Evolutionary conservation across 2,888 invertebrate genomes (phyloP).

Genomic region (Lepidonotus clava): DNA sequence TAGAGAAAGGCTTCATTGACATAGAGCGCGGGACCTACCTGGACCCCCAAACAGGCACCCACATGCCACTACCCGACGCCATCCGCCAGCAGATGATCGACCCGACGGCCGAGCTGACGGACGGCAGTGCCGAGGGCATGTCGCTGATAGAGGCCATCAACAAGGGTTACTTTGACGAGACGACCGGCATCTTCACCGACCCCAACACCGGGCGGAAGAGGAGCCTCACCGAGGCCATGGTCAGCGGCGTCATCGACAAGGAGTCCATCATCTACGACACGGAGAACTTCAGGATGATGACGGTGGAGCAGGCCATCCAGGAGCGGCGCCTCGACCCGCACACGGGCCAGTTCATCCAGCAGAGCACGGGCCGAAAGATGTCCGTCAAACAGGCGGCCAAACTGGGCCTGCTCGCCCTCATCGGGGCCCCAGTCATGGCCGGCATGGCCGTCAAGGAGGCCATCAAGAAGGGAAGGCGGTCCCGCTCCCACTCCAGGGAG

Average conservation of each 20-base stretch:
- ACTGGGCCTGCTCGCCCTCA: slow-evolving; percentile 87
- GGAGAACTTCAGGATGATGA: slow-evolving; percentile 88
- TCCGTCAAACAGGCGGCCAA: slow-evolving; percentile 85
- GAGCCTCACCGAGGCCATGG: slow-evolving; percentile 57
- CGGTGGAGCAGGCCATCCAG: slow-evolving; percentile 89
- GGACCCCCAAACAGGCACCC: slow-evolving; percentile 83
- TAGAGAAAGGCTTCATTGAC: slow-evolving; percentile 85
- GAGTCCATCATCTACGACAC: slow-evolving; percentile 83
- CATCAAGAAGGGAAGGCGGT: slow-evolving; percentile 79
- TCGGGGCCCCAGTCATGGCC: slow-evolving; percentile 93
- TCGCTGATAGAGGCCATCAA: slow-evolving; percentile 90
- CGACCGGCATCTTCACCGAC: slow-evolving; percentile 87
- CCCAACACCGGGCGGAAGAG: slow-evolving; percentile 59
- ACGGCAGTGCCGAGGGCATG: slow-evolving; percentile 83
- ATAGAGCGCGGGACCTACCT: slow-evolving; percentile 55
- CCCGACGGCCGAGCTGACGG: slow-evolving; percentile 62
- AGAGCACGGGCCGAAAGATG: slow-evolving; percentile 84
- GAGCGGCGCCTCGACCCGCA: slow-evolving; percentile 92
- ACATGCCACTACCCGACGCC: slow-evolving; percentile 90
- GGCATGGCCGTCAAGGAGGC: slow-evolving; percentile 89
- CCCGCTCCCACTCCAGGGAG: slow-evolving; percentile 65
- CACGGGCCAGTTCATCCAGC: slow-evolving; percentile 85
- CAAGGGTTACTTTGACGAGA: slow-evolving; percentile 89
- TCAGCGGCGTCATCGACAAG: slow-evolving; percentile 81
- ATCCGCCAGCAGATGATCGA: slow-evolving; percentile 82